Percentiles rank a stretch among this genome's conserved stretches.
phyloP scores from a whole-genome alignment of 30 jellyfish, hydroid and myxozoan species.

The Pelagia noctiluca region DNA sequence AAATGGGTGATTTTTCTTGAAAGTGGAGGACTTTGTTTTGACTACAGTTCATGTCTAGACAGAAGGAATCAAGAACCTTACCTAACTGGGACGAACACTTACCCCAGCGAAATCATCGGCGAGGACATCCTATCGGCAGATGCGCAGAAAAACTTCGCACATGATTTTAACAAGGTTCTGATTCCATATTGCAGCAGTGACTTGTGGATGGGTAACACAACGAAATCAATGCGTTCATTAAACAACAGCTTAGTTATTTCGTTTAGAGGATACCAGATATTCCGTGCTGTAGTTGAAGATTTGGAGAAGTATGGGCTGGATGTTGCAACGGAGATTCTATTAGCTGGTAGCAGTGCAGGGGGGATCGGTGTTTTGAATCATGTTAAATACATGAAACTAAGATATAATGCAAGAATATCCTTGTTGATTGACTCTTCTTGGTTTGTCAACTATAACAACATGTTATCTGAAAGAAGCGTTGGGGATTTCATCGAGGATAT shows the following conservation, averaged over 20 bases:
- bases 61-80: conserved; percentile 63
- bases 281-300: conserved; percentile 63
- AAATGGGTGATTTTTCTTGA: conserved; percentile 90
- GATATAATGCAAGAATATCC: conserved; percentile 20
- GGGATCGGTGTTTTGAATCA: conserved; percentile 90
- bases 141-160: conserved; percentile 19
- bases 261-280: conserved; percentile 73
- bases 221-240: neutral
- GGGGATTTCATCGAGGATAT: conserved; percentile 3
- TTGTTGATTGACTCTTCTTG: conserved; percentile 85
- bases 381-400: conserved; percentile 20
- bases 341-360: conserved; percentile 97
- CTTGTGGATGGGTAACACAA: conserved; percentile 86
- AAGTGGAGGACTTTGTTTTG: conserved; percentile 93
- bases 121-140: conserved; percentile 66
- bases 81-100: conserved; percentile 53
- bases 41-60: conserved; percentile 49
- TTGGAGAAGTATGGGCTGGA: conserved; percentile 49
- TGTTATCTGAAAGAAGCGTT: conserved; percentile 24
- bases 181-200: conserved; percentile 94
- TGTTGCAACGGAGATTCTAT: conserved; percentile 56
- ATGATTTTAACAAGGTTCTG: conserved; percentile 64
- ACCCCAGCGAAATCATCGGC: conserved; percentile 60
- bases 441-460: conserved; percentile 73
- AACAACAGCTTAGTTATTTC: neutral